Percentiles rank a stretch among this genome's conserved stretches.
phyloP scores from a whole-genome alignment of 2,888 invertebrate species.

The Plebejus argus region DNA sequence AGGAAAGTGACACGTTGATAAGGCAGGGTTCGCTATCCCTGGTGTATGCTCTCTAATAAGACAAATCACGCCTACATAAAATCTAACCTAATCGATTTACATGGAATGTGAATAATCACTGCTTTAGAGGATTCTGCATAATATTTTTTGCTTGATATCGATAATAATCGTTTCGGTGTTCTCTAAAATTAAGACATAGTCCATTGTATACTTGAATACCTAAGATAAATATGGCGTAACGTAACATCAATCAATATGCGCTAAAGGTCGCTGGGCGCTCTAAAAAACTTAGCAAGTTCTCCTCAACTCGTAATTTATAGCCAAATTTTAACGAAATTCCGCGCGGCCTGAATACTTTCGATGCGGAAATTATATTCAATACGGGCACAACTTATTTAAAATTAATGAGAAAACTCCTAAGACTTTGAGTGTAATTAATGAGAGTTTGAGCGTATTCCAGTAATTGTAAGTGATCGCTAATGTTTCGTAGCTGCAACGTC shows the following conservation, averaged over 20 bases:
- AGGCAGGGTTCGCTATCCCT: too few species aligned
- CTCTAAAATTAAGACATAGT: not conserved
- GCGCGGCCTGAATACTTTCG: not conserved
- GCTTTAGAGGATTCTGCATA: too few species aligned
- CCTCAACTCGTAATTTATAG: conserved; percentile 6
- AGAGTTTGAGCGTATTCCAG: not conserved
- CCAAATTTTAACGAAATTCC: conserved; percentile 9
- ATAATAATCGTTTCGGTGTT: not conserved
- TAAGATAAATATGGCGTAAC: not conserved
- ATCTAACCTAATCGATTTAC: too few species aligned
- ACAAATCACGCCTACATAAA: too few species aligned
- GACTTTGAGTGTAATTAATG: conserved; percentile 18
- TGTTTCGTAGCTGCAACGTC: not conserved
- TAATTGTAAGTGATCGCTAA: conserved; percentile 5
- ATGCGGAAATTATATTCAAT: conserved; percentile 16
- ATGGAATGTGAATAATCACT: too few species aligned
- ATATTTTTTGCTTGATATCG: too few species aligned
- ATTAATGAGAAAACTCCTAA: conserved; percentile 12
- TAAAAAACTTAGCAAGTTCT: not conserved
- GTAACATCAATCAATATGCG: not conserved
- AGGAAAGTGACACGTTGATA: too few species aligned
- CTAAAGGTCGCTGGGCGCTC: not conserved
- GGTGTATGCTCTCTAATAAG: too few species aligned
- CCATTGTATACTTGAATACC: not conserved
- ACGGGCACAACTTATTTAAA: not conserved